Base-by-base conservation (phyloP, 2,113 vertebrate species). In the Megaleporinus macrocephalus region DNA sequence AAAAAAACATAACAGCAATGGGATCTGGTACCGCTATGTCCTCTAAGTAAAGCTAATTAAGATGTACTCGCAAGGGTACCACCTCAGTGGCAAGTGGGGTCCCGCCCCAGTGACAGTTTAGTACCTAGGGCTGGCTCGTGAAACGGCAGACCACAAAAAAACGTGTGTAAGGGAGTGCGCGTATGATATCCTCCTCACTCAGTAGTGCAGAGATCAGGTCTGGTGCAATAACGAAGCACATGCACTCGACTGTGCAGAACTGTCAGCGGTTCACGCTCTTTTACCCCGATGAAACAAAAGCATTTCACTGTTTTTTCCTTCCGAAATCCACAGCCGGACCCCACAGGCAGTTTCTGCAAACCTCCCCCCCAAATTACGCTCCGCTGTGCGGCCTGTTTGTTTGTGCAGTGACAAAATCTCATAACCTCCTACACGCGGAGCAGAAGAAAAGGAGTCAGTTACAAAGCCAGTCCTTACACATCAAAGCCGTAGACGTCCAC, bases 271-370 rank as follows among this genome's bases (percentile, higher is more conserved):
- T 55, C 5, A 5, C 14, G 20, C 53, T 55, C 53, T 55, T 22
- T 55, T 22, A 78, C 15, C 68, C 3, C 62, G 16, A 73, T 73
- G 70, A 59, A 81, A 63, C 65, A 33, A 36, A 30, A 49, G 36
- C 33, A 41, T 24, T 59, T 33, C 76, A 22, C 15, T 72, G 14
- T 63, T 73, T 53, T 55, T 65, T 41, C 22, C 14, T 55, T 22
- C 18, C 16, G 49, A 51, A 51, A 51, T 55, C 53, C 53, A 7
- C 20, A 36, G 13, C 22, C 53, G 26, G 79, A 86, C 85, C 79
- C 80, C 85, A 83, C 71, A 82, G 80, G 81, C 68, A 65, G 79
- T 76, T 82, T 78, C 41, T 59, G 30, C 70, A 75, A 79, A 82
- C 72, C 44, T 20, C 29, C 47, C 13, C 57, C 26, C 24, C 20